Evolutionary conservation across 30 jellyfish, hydroid and myxozoan genomes (phyloP), one percentile per base, ranked within the genome.

Genomic region (Morbakka virulenta): DNA sequence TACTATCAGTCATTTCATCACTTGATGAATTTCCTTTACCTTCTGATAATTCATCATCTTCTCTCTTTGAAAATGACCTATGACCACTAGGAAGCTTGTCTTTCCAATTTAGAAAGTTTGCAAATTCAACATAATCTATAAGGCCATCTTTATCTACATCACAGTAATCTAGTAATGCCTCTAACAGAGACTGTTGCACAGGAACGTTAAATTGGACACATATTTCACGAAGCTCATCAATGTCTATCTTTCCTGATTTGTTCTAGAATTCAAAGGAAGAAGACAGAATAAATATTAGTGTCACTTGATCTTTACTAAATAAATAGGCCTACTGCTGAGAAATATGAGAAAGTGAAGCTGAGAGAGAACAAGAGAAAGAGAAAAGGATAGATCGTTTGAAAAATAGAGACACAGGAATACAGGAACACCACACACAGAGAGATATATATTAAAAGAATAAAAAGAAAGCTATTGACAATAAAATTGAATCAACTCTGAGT

Each of bases 41-140:
- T 3, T 20, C 62, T 13, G 28, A 85, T 20, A 0, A 75, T 1
- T 47, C 72, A 17, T 35, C 69, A 3, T 14, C 51, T 28, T 64
- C 50, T 30, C 61, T 70, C 74, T 24, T 12, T 50, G 31, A 24
- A 23, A 62, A 9, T 17, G 50, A 26, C 14, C 52, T 24, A 22
- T 22, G 27, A 28, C 80, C 84, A 17, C 74, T 24, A 26, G 96
- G 85, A 71, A 91, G 23, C 32, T 79, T 74, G 21, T 85, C 98
- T 67, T 78, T 91, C 98, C 98, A 91, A 73, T 91, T 91, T 50
- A 91, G 67, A 69, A 91, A 83, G 35, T 91, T 73, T 6, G 94
- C 65, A 64, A 91, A 83, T 35, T 91, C 96, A 23, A 17, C 79
- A 62, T 91, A 91, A 64, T 84, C 85, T 2, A 91, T 84, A 49